phyloP scores from a whole-genome alignment of 23 tunicate species.

The Halocynthia roretzi region DNA sequence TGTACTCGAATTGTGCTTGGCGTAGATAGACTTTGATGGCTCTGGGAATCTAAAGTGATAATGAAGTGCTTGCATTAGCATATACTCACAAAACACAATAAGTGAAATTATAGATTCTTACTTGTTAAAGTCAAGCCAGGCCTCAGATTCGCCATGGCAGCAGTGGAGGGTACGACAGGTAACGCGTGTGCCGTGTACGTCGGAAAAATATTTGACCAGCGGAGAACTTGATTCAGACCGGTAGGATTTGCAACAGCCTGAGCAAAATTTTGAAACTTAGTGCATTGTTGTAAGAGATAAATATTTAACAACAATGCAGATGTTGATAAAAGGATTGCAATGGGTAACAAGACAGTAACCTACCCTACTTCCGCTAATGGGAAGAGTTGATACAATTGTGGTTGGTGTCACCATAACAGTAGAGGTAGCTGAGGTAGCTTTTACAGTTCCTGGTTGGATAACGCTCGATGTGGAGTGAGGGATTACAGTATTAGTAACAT shows the following conservation, averaged over 20 bases:
- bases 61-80: too few species aligned
- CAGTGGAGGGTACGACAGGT: background rate
- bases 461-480: too few species aligned
- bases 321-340: too few species aligned
- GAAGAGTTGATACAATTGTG: conserved; percentile 9
- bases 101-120: background rate
- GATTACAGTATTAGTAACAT: too few species aligned
- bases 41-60: too few species aligned
- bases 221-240: background rate
- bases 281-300: too few species aligned
- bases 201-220: conserved; percentile 1
- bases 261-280: too few species aligned
- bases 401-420: conserved; percentile 27
- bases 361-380: background rate
- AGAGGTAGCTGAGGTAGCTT: conserved; percentile 23
- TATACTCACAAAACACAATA: background rate
- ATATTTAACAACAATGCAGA: too few species aligned
- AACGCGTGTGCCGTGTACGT: background rate
- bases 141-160: background rate
- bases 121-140: conserved; percentile 11
- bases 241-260: background rate
- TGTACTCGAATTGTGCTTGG: conserved; percentile 8
- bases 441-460: conserved; percentile 20
- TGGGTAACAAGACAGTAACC: too few species aligned
- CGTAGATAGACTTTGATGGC: background rate